Percentiles rank a stretch among this genome's conserved stretches.
These are phyloP conservation scores for Pangasius macronema DNA, from an alignment of 2,797 vertebrate genomes.

Conservation along the genomic window DNA sequence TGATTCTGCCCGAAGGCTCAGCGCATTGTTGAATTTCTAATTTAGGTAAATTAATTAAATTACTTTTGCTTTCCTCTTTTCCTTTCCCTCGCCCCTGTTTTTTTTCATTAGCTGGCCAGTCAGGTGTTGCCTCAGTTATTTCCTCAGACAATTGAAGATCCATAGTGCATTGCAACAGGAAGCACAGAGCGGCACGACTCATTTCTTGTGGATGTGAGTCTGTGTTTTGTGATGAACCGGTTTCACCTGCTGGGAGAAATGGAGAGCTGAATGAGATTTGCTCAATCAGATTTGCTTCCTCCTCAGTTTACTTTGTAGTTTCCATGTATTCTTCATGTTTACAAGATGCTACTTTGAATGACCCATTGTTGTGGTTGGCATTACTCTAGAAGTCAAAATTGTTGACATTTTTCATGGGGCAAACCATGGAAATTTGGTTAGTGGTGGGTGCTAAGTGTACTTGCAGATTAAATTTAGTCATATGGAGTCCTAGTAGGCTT, in stretches of 20 bases:
- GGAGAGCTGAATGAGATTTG: conserved; percentile 11
- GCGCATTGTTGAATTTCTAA: conserved; percentile 51
- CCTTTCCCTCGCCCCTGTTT: conserved; percentile 20
- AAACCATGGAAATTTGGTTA: not conserved
- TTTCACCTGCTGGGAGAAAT: conserved; percentile 22
- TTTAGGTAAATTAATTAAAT: conserved; percentile 56
- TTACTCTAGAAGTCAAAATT: not conserved
- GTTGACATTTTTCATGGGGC: not conserved
- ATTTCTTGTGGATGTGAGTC: conserved; percentile 33
- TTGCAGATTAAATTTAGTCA: not conserved
- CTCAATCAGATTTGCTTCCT: not conserved
- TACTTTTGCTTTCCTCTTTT: conserved; percentile 43
- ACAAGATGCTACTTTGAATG: not conserved
- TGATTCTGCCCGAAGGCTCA: conserved; percentile 40
- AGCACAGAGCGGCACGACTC: conserved; percentile 31
- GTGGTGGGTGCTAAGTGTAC: not conserved
- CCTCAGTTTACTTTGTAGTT: not conserved
- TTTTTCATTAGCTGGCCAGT: conserved; percentile 52
- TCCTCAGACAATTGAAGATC: conserved; percentile 58
- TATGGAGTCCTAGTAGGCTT: not conserved
- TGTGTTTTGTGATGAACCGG: conserved; percentile 33
- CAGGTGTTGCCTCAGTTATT: conserved; percentile 55
- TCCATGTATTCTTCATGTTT: not conserved
- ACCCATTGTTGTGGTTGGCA: not conserved
- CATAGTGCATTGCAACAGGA: conserved; percentile 58